Base-by-base conservation (phyloP, 2,888 invertebrate genomes). In the Cataglyphis albicans region DNA sequence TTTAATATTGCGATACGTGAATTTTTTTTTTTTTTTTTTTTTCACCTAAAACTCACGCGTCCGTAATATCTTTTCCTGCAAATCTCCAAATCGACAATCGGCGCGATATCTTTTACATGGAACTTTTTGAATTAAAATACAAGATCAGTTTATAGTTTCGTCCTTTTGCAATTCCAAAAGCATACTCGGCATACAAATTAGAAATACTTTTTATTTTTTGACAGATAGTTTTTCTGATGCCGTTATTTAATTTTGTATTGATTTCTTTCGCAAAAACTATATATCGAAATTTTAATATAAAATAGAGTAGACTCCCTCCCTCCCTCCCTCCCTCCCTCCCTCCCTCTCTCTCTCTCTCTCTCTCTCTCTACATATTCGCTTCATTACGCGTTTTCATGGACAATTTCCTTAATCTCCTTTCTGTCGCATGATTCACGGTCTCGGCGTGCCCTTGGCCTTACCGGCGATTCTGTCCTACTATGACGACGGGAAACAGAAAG, bases 361-460 rank as follows among this genome's bases (percentile, higher is more conserved):
- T 0, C 3, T 41, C 32, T 32, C 0, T 41, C 0, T 41, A 44
- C 6, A 6, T 10, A 44, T 41, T 5, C 64, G 65, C 74, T 38
- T 44, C 64, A 63, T 81, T 32, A 65, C 63, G 57, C 67, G 64
- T 76, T 59, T 72, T 75, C 75, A 83, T 52, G 68, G 81, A 86
- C 81, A 81, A 83, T 84, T 83, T 81, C 65, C 78, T 84, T 83
- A 84, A 85, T 81, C 86, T 67, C 75, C 75, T 87, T 84, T 81
- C 76, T 81, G 65, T 29, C 48, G 74, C 74, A 80, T 87, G 88
- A 86, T 83, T 88, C 87, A 87, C 76, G 81, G 70, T 87, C 81
- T 84, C 86, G 83, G 78, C 59, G 75, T 75, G 89, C 83, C 83
- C 74, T 80, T 89, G 89, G 89, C 89, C 87, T 89, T 89, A 86